Conservation (phyloP, 1,140 invertebrate genomes). For the Drosophila busckii region DNA sequence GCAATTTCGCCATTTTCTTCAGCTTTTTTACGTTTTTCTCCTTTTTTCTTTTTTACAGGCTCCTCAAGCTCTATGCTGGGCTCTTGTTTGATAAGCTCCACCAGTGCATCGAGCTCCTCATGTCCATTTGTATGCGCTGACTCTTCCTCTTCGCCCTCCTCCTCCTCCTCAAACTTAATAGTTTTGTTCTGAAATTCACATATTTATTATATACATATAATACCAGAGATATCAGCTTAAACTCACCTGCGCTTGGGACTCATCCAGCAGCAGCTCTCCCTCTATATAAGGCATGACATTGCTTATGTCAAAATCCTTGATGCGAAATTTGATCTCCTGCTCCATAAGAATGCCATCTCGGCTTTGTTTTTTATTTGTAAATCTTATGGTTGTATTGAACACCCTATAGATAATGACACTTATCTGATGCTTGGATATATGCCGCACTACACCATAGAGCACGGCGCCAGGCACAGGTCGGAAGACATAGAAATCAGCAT, state of each 20-base stretch:
- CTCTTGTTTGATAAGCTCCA: conserved; percentile 44
- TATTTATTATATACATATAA: neutral
- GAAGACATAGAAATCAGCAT: conserved; percentile 82
- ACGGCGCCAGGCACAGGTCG: conserved; percentile 79
- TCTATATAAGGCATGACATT: conserved; percentile 73
- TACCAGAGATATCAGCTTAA: neutral
- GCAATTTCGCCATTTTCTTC: neutral
- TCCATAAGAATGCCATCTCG: conserved; percentile 50
- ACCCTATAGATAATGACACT: conserved; percentile 73
- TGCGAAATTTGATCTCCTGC: conserved; percentile 65
- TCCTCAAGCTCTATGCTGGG: neutral
- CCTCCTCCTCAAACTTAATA: conserved; percentile 34
- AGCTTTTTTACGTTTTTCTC: conserved; percentile 34
- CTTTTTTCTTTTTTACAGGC: conserved; percentile 18
- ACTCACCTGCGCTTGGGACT: conserved; percentile 22
- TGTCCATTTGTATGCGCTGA: conserved; percentile 8
- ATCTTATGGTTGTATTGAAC: conserved; percentile 69
- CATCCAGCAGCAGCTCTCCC: conserved; percentile 57
- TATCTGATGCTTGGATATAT: conserved; percentile 58
- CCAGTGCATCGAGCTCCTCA: conserved; percentile 50
- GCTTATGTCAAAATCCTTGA: conserved; percentile 68
- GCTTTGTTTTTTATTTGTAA: conserved; percentile 44
- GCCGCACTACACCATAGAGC: conserved; percentile 78
- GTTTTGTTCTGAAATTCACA: conserved; percentile 25
- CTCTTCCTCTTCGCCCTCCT: conserved; percentile 10